Evolutionary conservation across 2,113 vertebrate species (phyloP).

Genomic region (Eretmochelys imbricata): DNA sequence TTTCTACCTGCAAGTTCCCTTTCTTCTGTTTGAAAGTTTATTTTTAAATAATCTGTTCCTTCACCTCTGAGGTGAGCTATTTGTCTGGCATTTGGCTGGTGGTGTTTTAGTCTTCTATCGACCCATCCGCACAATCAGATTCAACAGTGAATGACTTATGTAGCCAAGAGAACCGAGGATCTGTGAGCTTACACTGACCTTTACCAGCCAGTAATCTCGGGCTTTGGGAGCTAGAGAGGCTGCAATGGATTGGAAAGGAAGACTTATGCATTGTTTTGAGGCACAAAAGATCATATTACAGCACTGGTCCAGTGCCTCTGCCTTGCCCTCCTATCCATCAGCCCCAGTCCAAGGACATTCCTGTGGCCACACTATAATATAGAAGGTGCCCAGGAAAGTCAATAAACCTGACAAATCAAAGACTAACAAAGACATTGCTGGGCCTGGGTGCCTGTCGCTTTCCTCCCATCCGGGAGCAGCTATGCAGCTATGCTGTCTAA

Average conservation of each 20-base stretch:
- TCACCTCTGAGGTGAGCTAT: background rate
- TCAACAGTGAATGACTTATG: background rate
- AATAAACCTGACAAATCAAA: background rate
- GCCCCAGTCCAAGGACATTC: fast-evolving
- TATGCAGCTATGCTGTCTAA: background rate
- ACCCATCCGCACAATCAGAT: background rate
- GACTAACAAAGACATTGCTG: background rate
- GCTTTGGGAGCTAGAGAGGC: background rate
- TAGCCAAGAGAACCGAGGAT: background rate
- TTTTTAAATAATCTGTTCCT: background rate
- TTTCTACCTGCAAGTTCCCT: background rate
- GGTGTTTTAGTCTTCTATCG: background rate
- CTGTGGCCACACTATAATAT: background rate
- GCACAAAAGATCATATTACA: background rate
- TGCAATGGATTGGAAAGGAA: background rate
- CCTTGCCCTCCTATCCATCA: background rate
- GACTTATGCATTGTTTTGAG: background rate
- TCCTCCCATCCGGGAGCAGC: background rate
- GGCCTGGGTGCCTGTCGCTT: background rate
- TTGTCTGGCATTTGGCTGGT: background rate
- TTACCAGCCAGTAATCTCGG: background rate
- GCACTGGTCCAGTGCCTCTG: background rate
- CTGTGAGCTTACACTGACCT: background rate
- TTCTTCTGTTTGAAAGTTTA: background rate
- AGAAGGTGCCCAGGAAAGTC: background rate